Conservation (phyloP, 2,797 vertebrate genomes). For the Morelia viridis region DNA sequence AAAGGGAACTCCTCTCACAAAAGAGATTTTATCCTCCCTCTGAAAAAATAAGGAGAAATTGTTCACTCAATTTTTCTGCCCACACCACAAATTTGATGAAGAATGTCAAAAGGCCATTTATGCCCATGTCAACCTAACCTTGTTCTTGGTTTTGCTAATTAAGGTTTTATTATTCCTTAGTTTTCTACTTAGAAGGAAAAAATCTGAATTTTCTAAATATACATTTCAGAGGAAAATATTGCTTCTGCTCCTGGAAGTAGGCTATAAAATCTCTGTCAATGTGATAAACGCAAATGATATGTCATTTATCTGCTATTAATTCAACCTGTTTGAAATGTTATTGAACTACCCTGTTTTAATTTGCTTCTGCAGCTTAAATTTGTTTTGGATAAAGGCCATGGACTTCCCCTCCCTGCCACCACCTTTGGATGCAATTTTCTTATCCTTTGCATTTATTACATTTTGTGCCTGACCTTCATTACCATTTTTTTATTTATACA, state of each 20-base stretch:
- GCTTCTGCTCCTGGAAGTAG: neutral
- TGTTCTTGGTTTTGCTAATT: neutral
- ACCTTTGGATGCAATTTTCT: conserved; percentile 67
- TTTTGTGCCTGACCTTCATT: conserved; percentile 64
- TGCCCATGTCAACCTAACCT: neutral
- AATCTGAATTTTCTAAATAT: neutral
- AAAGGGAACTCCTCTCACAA: neutral
- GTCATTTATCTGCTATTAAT: conserved; percentile 49
- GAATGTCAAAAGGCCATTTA: neutral
- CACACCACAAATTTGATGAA: neutral
- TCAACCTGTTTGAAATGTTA: conserved; percentile 54
- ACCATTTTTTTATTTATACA: conserved; percentile 56
- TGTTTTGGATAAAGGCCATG: conserved; percentile 59
- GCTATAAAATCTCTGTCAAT: conserved; percentile 39
- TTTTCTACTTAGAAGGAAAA: neutral
- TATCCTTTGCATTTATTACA: conserved; percentile 67
- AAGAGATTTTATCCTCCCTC: neutral
- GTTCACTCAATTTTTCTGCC: neutral
- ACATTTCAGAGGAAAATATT: neutral
- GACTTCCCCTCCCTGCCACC: neutral
- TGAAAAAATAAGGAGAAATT: neutral
- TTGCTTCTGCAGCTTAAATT: conserved; percentile 54
- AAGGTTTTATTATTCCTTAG: neutral
- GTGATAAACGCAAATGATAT: conserved; percentile 34
- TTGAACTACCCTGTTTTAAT: conserved; percentile 67